phyloP scores from a whole-genome alignment of 2,888 invertebrate species.

The Papilio demoleus region DNA sequence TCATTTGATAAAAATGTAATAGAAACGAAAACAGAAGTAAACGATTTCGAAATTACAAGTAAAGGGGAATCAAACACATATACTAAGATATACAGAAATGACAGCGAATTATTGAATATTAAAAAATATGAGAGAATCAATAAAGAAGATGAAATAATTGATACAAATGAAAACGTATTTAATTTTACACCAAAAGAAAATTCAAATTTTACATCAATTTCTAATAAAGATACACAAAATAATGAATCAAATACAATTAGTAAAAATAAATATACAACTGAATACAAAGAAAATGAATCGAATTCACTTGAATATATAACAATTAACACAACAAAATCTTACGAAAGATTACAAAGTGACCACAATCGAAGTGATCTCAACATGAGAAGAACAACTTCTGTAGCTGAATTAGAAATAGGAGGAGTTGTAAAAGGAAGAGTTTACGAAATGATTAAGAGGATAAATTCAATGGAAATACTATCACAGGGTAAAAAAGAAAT shows the following conservation, averaged over 20 bases:
- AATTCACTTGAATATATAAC: slow-evolving; percentile 2
- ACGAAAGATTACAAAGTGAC: not conserved
- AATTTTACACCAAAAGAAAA: not conserved
- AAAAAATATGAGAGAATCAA: not conserved
- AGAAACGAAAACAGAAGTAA: not conserved
- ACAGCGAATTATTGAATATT: not conserved
- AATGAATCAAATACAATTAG: too few relatives aligned
- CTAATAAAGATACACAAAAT: not conserved
- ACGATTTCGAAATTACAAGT: not conserved
- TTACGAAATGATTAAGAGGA: slow-evolving; percentile 54
- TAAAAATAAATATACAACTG: not conserved
- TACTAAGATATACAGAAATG: slow-evolving; percentile 20
- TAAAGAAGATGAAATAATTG: not conserved
- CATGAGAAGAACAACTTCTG: slow-evolving; percentile 52
- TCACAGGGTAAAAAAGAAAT: slow-evolving; percentile 51
- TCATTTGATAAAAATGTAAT: not conserved
- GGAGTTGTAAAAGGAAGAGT: slow-evolving; percentile 62
- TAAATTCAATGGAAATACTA: slow-evolving; percentile 57
- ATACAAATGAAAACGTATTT: not conserved
- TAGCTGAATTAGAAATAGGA: slow-evolving; percentile 61
- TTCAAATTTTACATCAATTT: not conserved
- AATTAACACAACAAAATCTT: not conserved
- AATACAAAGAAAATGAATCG: not conserved
- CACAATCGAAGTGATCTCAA: slow-evolving; percentile 26
- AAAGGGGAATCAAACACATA: not conserved